Evolutionary conservation across 2,888 invertebrate genomes (phyloP).

Genomic region (Caenorhabditis wallacei): DNA sequence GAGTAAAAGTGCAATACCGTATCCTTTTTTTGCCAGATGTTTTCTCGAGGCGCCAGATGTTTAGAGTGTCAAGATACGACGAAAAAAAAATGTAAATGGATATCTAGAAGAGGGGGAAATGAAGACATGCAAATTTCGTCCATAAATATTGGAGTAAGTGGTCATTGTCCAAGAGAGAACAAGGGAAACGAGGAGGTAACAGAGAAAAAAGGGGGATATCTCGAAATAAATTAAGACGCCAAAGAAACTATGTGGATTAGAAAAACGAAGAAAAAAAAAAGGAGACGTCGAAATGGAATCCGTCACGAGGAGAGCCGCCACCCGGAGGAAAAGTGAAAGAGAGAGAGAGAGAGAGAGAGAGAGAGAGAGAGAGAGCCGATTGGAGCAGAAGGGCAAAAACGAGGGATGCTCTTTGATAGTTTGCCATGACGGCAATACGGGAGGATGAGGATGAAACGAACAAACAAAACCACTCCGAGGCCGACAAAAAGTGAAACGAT

Average conservation of each 20-base stretch:
- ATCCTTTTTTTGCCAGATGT: too few species aligned
- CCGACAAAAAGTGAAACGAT: slow-evolving; percentile 26
- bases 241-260: slow-evolving; percentile 51
- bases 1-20: too few species aligned
- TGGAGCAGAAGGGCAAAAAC: slow-evolving; percentile 51
- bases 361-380: slow-evolving; percentile 35
- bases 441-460: slow-evolving; percentile 29
- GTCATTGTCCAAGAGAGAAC: slow-evolving; percentile 44
- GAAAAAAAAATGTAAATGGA: too few species aligned
- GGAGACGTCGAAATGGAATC: slow-evolving; percentile 56
- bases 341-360: too few species aligned
- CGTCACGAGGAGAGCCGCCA: slow-evolving; percentile 49
- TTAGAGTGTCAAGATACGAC: too few species aligned
- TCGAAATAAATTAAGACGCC: slow-evolving; percentile 37
- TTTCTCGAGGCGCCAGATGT: too few species aligned
- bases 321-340: not conserved
- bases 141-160: slow-evolving; percentile 63
- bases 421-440: slow-evolving; percentile 1
- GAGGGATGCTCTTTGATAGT: slow-evolving; percentile 53
- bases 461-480: slow-evolving; percentile 27
- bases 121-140: slow-evolving; percentile 54
- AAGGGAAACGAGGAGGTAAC: slow-evolving; percentile 31
- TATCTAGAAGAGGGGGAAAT: slow-evolving; percentile 16
- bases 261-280: slow-evolving; percentile 39
- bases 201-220: too few species aligned